Conservation (phyloP, 2,888 invertebrate genomes). For the Dorcus parallelipipedus region DNA sequence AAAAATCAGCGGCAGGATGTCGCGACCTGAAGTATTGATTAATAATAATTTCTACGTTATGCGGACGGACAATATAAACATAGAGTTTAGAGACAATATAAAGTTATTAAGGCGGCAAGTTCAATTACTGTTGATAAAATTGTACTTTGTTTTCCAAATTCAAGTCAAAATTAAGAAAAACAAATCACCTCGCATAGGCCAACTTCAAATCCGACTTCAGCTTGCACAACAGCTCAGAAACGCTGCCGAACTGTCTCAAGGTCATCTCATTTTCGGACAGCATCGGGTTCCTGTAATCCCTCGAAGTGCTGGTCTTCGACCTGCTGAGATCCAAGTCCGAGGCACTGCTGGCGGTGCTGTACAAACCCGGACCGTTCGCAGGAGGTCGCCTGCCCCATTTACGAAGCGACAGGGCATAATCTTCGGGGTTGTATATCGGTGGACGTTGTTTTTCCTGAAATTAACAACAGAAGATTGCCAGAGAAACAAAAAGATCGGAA, state of each 20-base stretch:
- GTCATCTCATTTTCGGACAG: constrained; percentile 79
- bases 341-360: constrained; percentile 20
- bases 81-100: too few relatives aligned
- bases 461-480: constrained; percentile 9
- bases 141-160: too few relatives aligned
- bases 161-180: too few relatives aligned
- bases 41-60: too few relatives aligned
- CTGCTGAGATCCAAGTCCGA: constrained; percentile 36
- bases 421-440: constrained; percentile 87
- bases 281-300: constrained; percentile 63
- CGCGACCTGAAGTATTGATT: too few relatives aligned
- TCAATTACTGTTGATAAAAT: too few relatives aligned
- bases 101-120: too few relatives aligned
- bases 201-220: constrained; percentile 80
- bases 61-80: too few relatives aligned
- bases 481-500: too few relatives aligned
- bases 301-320: constrained; percentile 34
- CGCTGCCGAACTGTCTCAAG: constrained; percentile 78
- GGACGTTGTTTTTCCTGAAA: constrained; percentile 77
- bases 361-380: constrained; percentile 42
- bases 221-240: constrained; percentile 84
- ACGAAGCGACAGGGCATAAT: constrained; percentile 75
- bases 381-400: constrained; percentile 73
- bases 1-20: too few relatives aligned
- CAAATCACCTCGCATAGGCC: constrained; percentile 78